Conservation (phyloP, 92 coral and sea anemone genomes). For the Phenganax stokvisi region DNA sequence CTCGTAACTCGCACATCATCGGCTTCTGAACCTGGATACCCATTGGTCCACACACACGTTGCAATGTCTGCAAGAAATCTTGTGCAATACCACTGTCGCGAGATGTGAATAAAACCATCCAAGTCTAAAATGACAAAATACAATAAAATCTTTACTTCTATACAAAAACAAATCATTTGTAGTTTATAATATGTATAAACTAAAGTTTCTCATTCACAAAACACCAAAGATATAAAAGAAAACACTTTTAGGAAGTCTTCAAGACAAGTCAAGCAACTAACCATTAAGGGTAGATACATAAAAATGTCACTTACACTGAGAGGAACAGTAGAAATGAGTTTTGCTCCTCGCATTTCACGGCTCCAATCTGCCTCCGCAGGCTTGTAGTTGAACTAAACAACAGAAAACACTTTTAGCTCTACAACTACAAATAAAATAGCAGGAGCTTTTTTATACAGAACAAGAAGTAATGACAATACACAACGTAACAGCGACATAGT, state of each 20-base stretch:
- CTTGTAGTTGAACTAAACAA: constrained; percentile 57
- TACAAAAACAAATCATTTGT: not conserved
- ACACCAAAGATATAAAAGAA: too few relatives aligned
- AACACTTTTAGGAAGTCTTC: too few relatives aligned
- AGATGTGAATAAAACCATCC: constrained; percentile 51
- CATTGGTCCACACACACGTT: constrained; percentile 84
- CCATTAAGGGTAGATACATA: not conserved
- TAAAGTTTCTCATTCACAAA: too few relatives aligned
- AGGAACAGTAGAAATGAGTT: constrained; percentile 66
- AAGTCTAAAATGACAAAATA: constrained; percentile 32
- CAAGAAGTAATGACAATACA: not conserved
- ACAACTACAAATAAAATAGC: too few relatives aligned
- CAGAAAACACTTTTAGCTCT: not conserved
- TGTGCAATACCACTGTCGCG: constrained; percentile 58
- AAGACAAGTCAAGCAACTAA: not conserved
- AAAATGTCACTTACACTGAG: not conserved
- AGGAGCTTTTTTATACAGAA: too few relatives aligned
- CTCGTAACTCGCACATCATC: constrained; percentile 34
- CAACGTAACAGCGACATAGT: too few relatives aligned
- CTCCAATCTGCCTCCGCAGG: constrained; percentile 87
- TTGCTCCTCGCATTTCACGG: constrained; percentile 70
- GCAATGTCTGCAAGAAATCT: constrained; percentile 62
- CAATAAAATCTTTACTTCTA: not conserved
- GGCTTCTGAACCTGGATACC: constrained; percentile 51
- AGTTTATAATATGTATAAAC: not conserved